A percentile compares a stretch with the other conserved stretches of the same genome.
Evolutionary conservation across 2,113 vertebrate species (phyloP).

Genomic region (Platanista minor): DNA sequence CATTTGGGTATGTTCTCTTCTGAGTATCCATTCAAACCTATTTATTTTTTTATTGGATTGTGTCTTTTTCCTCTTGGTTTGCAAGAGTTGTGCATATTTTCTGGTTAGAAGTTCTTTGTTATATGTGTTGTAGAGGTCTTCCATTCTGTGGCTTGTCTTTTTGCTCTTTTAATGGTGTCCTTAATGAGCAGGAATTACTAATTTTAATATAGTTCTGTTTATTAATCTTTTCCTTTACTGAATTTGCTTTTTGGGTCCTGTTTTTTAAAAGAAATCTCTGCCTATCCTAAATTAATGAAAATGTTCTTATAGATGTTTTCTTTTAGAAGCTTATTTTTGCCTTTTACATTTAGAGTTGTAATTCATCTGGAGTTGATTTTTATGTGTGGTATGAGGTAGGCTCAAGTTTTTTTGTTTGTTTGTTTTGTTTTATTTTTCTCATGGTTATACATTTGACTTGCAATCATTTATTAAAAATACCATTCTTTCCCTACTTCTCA

Average conservation of each 20-base stretch:
- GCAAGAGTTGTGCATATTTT: not conserved
- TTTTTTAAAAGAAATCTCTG: not conserved
- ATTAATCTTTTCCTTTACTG: conserved; percentile 3
- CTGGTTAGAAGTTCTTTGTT: conserved; percentile 3
- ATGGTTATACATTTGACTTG: not conserved
- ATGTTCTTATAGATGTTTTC: not conserved
- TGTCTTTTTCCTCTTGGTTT: not conserved
- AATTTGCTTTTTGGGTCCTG: not conserved
- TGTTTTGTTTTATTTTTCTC: not conserved
- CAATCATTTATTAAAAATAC: not conserved
- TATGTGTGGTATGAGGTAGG: not conserved
- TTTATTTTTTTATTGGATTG: not conserved
- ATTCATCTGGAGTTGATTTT: not conserved
- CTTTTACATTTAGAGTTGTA: conserved; percentile 19
- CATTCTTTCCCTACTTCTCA: not conserved
- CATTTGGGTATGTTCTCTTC: not conserved
- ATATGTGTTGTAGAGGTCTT: not conserved
- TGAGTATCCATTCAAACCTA: conserved; percentile 5
- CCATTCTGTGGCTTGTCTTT: not conserved
- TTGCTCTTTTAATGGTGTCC: not conserved
- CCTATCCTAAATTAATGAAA: not conserved
- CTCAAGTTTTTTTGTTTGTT: not conserved
- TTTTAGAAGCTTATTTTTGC: conserved; percentile 4
- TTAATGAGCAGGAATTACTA: not conserved
- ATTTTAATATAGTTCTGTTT: not conserved